phyloP scores from a whole-genome alignment of 2,888 invertebrate genomes.

The Boloria euphrosyne region DNA sequence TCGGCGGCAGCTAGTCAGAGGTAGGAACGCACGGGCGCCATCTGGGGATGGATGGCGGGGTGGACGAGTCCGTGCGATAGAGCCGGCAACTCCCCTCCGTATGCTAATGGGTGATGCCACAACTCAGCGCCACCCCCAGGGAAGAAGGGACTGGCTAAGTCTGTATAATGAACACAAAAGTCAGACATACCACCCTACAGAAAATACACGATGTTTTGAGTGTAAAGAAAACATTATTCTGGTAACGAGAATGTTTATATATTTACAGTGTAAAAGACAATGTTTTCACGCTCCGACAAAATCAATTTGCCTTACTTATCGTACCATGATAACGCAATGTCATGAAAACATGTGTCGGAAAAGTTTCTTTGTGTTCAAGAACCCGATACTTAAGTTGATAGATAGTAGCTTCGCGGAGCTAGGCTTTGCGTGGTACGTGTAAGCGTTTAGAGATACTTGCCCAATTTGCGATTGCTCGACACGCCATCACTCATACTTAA shows the following conservation, averaged over 20 bases:
- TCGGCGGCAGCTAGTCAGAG: constrained; percentile 98
- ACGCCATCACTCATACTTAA: constrained; percentile 44
- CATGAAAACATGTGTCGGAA: constrained; percentile 71
- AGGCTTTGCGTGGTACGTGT: constrained; percentile 81
- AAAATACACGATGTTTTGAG: constrained; percentile 1
- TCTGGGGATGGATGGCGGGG: constrained; percentile 98
- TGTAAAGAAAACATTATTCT: constrained; percentile 1
- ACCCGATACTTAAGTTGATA: constrained; percentile 71
- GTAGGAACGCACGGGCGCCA: constrained; percentile 97
- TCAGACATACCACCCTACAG: constrained; percentile 13
- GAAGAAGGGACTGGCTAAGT: constrained; percentile 98
- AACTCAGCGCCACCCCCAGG: constrained; percentile 93
- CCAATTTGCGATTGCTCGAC: constrained; percentile 71
- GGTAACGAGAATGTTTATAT: constrained; percentile 34
- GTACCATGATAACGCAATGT: constrained; percentile 35
- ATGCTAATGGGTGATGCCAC: constrained; percentile 94
- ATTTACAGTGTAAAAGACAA: constrained; percentile 71
- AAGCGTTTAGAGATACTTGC: constrained; percentile 80
- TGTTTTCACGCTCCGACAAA: constrained; percentile 59
- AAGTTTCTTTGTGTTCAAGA: constrained; percentile 64
- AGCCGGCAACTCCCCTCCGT: constrained; percentile 91
- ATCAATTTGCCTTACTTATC: constrained; percentile 23
- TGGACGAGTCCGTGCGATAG: constrained; percentile 96
- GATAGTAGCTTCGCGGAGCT: constrained; percentile 74
- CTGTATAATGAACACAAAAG: constrained; percentile 79